These are phyloP conservation scores for Aporophyla nigra DNA, from an alignment of 2,888 invertebrate species.

Conservation along the genomic window DNA sequence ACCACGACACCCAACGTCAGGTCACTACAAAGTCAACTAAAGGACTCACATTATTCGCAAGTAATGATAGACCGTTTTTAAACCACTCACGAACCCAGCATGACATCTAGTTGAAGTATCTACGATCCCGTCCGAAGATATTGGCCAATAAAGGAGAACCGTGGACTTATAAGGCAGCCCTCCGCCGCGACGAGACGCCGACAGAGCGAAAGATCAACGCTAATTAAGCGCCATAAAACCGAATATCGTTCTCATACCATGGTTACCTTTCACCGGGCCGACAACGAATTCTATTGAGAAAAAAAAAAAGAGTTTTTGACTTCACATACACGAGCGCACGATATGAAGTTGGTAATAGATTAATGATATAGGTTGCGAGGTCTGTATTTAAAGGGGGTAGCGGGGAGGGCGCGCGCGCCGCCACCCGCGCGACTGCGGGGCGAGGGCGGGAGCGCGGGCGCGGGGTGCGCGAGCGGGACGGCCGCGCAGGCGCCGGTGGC, in stretches of 20 bases:
- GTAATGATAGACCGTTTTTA: constrained; percentile 74
- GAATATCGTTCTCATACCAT: constrained; percentile 84
- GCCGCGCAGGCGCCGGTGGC: constrained; percentile 70
- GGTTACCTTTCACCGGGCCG: constrained; percentile 86
- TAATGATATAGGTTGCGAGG: constrained; percentile 88
- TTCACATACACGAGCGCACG: constrained; percentile 83
- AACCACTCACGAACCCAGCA: constrained; percentile 71
- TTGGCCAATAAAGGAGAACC: constrained; percentile 81
- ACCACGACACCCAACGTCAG: constrained; percentile 70
- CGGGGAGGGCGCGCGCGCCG: constrained; percentile 75
- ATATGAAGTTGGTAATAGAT: constrained; percentile 87
- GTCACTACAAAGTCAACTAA: constrained; percentile 59
- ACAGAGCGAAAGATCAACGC: constrained; percentile 84
- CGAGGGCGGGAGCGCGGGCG: constrained; percentile 72
- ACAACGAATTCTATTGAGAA: constrained; percentile 79
- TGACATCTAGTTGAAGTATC: constrained; percentile 83
- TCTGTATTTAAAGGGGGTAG: constrained; percentile 81
- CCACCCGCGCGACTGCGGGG: constrained; percentile 71
- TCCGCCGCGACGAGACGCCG: constrained; percentile 77
- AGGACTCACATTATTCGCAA: constrained; percentile 63
- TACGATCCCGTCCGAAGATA: constrained; percentile 80
- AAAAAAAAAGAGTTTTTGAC: constrained; percentile 69
- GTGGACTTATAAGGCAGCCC: constrained; percentile 79
- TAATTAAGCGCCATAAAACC: constrained; percentile 90
- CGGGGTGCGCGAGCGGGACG: constrained; percentile 73